Conservation (phyloP, 2,888 invertebrate species). For the Carterocephalus palaemon region DNA sequence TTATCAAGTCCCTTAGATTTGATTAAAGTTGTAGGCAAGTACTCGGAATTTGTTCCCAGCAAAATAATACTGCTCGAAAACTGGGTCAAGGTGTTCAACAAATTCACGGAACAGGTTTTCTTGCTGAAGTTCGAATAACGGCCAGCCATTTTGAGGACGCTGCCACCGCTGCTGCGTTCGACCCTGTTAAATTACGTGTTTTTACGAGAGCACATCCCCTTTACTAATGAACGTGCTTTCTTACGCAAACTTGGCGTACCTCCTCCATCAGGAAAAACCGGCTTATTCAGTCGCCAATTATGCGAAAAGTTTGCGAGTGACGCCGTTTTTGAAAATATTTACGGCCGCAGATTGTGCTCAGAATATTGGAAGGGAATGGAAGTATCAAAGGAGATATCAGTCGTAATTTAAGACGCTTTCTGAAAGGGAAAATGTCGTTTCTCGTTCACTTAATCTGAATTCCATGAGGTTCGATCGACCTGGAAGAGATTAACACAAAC, state of each 20-base stretch:
- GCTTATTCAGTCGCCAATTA: not conserved
- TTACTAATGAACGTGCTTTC: constrained; percentile 31
- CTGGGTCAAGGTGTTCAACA: constrained; percentile 58
- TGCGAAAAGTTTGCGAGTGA: not conserved
- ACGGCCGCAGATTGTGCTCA: too few relatives aligned
- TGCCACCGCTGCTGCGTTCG: constrained; percentile 37
- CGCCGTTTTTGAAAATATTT: too few relatives aligned
- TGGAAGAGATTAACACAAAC: too few relatives aligned
- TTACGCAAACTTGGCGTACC: constrained; percentile 11
- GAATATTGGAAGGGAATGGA: too few relatives aligned
- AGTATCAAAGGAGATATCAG: too few relatives aligned
- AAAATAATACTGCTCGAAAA: constrained; percentile 22
- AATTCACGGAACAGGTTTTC: constrained; percentile 48
- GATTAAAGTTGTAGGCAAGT: constrained; percentile 2
- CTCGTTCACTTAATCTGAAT: too few relatives aligned
- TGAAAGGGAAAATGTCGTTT: too few relatives aligned
- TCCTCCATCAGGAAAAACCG: too few relatives aligned
- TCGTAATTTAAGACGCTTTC: too few relatives aligned
- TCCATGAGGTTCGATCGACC: too few relatives aligned
- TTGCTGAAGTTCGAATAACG: constrained; percentile 48
- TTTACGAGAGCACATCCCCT: constrained; percentile 29
- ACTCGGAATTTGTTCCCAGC: constrained; percentile 26
- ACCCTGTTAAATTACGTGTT: constrained; percentile 35
- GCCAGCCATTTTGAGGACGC: constrained; percentile 52
- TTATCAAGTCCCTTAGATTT: not conserved